A percentile compares a stretch with the other conserved stretches of the same genome.
phyloP scores from a whole-genome alignment of 2,888 invertebrate species.

The Scaptomyza parva region DNA sequence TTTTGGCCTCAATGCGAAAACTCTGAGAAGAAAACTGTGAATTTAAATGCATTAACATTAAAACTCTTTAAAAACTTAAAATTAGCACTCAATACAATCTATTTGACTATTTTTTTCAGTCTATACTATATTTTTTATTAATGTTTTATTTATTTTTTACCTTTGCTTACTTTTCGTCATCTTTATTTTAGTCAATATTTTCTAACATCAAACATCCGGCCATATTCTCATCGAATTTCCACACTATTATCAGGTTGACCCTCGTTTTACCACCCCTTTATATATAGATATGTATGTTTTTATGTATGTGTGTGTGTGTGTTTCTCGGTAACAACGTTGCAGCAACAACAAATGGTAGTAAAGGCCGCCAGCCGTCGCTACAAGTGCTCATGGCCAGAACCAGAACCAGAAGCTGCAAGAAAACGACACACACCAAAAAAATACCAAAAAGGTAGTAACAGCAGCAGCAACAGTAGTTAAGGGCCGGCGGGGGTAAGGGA shows the following conservation, averaged over 20 bases:
- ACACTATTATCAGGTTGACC: constrained; percentile 10
- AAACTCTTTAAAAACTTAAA: too few relatives aligned
- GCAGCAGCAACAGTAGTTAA: constrained; percentile 2
- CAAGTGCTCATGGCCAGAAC: constrained; percentile 65
- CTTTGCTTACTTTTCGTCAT: too few relatives aligned
- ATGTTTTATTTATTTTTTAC: neutral
- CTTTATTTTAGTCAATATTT: too few relatives aligned
- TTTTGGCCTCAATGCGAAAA: neutral
- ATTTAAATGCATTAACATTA: neutral
- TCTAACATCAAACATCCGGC: neutral
- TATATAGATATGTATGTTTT: too few relatives aligned
- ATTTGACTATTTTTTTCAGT: too few relatives aligned
- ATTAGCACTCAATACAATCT: too few relatives aligned
- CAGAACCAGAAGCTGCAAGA: constrained; percentile 59
- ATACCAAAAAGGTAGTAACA: constrained; percentile 39
- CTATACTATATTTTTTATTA: too few relatives aligned
- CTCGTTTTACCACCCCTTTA: constrained; percentile 53
- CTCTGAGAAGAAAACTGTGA: too few relatives aligned
- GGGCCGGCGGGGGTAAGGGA: constrained; percentile 3
- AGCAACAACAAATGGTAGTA: constrained; percentile 45
- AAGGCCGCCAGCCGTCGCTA: constrained; percentile 59
- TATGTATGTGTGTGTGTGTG: too few relatives aligned
- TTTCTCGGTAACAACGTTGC: constrained; percentile 51
- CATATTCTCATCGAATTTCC: neutral
- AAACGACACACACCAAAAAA: constrained; percentile 30